These are phyloP conservation scores for Platycheirus rosarum DNA, from an alignment of 2,888 invertebrate genomes.

Conservation along the genomic window DNA sequence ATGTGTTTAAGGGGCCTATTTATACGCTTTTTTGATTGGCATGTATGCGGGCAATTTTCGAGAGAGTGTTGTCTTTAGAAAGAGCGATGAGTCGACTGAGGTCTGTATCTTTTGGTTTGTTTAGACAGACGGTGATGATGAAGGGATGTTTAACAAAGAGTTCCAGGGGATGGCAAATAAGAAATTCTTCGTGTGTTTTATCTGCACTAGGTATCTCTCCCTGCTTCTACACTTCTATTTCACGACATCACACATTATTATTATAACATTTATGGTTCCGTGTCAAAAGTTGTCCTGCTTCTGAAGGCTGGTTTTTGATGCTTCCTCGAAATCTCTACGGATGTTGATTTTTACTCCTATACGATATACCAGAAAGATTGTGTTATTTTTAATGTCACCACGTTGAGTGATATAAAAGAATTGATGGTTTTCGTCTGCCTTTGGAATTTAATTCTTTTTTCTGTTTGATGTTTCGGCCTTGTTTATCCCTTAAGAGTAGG, in stretches of 20 bases:
- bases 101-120: constrained; percentile 46
- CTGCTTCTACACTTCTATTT: constrained; percentile 22
- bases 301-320: constrained; percentile 10
- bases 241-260: constrained; percentile 65
- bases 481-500: constrained; percentile 64
- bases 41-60: constrained; percentile 60
- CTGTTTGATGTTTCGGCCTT: constrained; percentile 43
- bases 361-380: constrained; percentile 44
- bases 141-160: constrained; percentile 33
- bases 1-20: constrained; percentile 58
- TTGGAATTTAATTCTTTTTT: constrained; percentile 21
- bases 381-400: constrained; percentile 74
- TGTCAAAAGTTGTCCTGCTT: constrained; percentile 62
- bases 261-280: constrained; percentile 66
- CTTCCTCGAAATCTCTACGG: constrained; percentile 46
- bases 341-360: constrained; percentile 70
- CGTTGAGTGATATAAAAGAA: constrained; percentile 72
- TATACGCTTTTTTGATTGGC: constrained; percentile 72
- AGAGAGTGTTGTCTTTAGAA: constrained; percentile 58
- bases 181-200: constrained; percentile 25
- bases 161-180: constrained; percentile 33
- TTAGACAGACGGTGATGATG: constrained; percentile 43
- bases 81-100: constrained; percentile 8
- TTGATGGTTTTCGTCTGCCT: constrained; percentile 50
- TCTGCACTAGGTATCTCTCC: constrained; percentile 5